Conservation (phyloP, 2,797 vertebrate genomes). For the Helarctos malayanus region DNA sequence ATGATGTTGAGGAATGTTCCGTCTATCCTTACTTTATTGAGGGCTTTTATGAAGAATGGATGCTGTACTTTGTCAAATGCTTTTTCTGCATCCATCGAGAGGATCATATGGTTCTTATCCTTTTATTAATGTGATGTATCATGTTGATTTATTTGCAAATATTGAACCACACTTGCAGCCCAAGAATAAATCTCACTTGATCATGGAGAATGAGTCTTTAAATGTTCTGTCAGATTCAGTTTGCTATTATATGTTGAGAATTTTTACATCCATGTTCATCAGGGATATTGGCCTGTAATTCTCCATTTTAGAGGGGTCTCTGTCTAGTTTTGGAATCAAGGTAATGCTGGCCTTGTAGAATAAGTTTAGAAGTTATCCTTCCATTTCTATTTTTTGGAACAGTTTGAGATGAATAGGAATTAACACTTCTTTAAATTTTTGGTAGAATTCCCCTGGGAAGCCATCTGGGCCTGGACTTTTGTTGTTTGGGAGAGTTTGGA, state of each 20-base stretch:
- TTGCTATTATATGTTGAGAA: not conserved
- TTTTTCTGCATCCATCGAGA: not conserved
- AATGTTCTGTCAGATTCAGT: not conserved
- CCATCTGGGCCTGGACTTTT: not conserved
- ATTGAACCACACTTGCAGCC: not conserved
- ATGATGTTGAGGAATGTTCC: not conserved
- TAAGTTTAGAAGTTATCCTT: not conserved
- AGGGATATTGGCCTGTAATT: not conserved
- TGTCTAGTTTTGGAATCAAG: not conserved
- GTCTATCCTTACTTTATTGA: not conserved
- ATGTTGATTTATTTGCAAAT: not conserved
- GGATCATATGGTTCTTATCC: not conserved
- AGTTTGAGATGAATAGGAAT: not conserved
- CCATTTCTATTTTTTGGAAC: not conserved
- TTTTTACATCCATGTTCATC: not conserved
- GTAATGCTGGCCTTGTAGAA: not conserved
- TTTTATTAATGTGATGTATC: not conserved
- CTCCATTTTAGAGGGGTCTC: not conserved
- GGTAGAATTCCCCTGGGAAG: not conserved
- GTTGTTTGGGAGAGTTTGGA: not conserved
- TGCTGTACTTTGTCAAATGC: not conserved
- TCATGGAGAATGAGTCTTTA: not conserved
- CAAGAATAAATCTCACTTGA: not conserved
- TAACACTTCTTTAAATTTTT: not conserved
- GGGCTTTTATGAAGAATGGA: not conserved